A percentile compares a stretch with the other conserved stretches of the same genome.
Evolutionary conservation across 1,140 invertebrate genomes (phyloP).

Genomic region (Pogonomyrmex barbatus): DNA sequence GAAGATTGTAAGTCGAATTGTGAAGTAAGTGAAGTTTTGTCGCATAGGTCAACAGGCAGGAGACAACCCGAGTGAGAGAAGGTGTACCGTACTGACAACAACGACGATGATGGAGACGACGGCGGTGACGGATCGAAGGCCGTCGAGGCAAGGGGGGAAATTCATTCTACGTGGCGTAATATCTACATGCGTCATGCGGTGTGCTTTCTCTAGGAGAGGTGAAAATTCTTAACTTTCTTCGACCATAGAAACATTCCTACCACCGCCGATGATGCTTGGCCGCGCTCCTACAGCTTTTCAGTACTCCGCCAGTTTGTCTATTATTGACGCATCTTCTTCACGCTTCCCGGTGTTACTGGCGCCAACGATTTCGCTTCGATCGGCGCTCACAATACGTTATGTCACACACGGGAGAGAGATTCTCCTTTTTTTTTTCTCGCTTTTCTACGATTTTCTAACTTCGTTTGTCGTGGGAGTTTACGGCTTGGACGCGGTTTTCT

Average conservation of each 20-base stretch:
- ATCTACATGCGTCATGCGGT: conserved; percentile 80
- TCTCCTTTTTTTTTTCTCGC: background rate
- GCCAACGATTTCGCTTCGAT: conserved; percentile 30
- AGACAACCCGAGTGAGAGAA: conserved; percentile 25
- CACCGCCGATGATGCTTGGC: conserved; percentile 72
- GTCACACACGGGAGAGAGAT: background rate
- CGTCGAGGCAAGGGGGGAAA: conserved; percentile 69
- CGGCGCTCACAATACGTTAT: conserved; percentile 16
- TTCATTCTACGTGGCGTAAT: conserved; percentile 76
- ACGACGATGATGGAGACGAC: background rate
- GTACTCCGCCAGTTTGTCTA: background rate
- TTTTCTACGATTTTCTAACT: background rate
- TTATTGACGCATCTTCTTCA: conserved; percentile 32
- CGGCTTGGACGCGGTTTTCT: background rate
- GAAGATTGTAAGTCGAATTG: background rate
- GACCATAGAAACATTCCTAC: conserved; percentile 78
- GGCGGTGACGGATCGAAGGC: conserved; percentile 47
- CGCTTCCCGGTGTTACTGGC: conserved; percentile 31
- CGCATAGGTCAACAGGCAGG: background rate
- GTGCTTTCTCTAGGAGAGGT: conserved; percentile 84
- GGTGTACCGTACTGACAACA: background rate
- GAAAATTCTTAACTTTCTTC: conserved; percentile 85
- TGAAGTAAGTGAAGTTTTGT: conserved; percentile 8
- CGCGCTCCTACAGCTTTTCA: conserved; percentile 49
- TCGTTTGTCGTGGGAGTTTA: background rate